phyloP scores from a whole-genome alignment of 30 jellyfish, hydroid and myxozoan species.

The Hydra vulgaris region DNA sequence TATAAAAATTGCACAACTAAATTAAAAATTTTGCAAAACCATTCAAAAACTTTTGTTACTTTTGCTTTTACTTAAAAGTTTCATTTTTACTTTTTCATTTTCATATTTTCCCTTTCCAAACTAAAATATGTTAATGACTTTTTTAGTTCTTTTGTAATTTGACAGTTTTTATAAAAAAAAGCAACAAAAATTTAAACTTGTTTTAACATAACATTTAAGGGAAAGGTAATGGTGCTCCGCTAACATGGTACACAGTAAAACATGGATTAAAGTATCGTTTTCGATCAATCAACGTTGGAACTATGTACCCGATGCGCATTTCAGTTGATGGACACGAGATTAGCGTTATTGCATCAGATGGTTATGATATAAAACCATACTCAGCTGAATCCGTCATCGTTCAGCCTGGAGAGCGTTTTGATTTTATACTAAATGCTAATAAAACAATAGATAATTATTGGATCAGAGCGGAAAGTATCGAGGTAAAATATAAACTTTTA shows the following conservation, averaged over 20 bases:
- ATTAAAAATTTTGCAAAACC: no score
- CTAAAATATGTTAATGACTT: no score
- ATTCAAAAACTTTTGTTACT: no score
- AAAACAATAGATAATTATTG: conserved; percentile 63
- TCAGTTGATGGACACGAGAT: conserved; percentile 75
- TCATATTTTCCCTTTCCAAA: no score
- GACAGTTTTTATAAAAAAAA: no score
- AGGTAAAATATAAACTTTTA: no score
- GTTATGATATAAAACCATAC: conserved; percentile 45
- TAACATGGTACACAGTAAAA: conserved; percentile 54
- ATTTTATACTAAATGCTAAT: conserved; percentile 66
- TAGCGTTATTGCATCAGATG: conserved; percentile 68
- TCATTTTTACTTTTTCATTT: no score
- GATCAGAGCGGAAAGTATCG: conserved; percentile 83
- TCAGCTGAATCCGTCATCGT: conserved; percentile 63
- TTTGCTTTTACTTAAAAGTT: no score
- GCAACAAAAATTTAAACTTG: background rate
- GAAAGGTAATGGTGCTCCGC: conserved; percentile 43
- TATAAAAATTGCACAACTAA: no score
- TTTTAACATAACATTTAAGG: conserved; percentile 23
- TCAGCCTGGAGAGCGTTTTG: conserved; percentile 86
- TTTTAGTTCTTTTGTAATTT: no score
- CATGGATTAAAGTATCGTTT: conserved; percentile 64
- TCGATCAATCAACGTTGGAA: conserved; percentile 76
- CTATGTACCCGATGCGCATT: conserved; percentile 67